phyloP scores from a whole-genome alignment of 1,140 invertebrate genomes.

The Magallana ariakensis region DNA sequence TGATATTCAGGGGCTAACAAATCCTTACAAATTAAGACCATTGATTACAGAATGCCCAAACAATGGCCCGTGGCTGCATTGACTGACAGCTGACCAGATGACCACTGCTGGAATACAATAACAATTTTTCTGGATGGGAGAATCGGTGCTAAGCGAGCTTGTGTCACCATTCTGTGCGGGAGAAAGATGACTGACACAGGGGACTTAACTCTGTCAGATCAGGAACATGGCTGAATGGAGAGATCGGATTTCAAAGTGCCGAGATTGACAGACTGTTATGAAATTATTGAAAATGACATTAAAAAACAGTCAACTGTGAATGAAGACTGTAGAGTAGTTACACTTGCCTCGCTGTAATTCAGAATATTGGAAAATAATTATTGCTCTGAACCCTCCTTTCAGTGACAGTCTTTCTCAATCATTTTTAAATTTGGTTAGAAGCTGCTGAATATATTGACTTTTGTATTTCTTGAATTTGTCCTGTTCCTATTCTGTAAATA shows the following conservation, averaged over 20 bases:
- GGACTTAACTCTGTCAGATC: slow-evolving; percentile 15
- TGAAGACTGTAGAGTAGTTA: background rate
- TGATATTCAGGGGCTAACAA: slow-evolving; percentile 16
- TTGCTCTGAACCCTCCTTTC: background rate
- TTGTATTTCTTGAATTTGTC: background rate
- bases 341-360: background rate
- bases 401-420: background rate
- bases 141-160: background rate
- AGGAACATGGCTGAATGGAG: background rate
- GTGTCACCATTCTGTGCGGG: slow-evolving; percentile 3
- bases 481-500: background rate
- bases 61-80: slow-evolving; percentile 11
- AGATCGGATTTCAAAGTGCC: slow-evolving; percentile 2
- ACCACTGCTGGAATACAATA: slow-evolving; percentile 3
- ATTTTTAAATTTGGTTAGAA: background rate
- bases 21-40: slow-evolving; percentile 30
- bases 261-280: slow-evolving; percentile 15
- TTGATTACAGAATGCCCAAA: slow-evolving; percentile 18
- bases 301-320: background rate
- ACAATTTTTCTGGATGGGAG: slow-evolving; percentile 27
- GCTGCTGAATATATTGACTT: background rate
- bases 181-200: background rate
- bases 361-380: slow-evolving; percentile 5
- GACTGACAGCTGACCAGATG: slow-evolving; percentile 28
- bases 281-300: slow-evolving; percentile 28